Base-by-base conservation (phyloP, 1,140 invertebrate genomes). In the Drosophila parvula region DNA sequence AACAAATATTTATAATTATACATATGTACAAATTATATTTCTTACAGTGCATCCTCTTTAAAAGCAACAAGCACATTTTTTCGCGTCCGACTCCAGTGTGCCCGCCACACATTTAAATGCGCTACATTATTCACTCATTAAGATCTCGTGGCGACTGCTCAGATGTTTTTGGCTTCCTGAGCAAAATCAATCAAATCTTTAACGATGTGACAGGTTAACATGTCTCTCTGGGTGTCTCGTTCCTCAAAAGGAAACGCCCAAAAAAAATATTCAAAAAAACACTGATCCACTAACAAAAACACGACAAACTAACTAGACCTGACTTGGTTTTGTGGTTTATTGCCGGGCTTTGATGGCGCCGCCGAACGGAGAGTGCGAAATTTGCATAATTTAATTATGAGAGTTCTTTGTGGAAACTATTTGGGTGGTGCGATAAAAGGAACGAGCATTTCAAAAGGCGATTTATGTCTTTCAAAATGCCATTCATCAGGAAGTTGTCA, bases 351-450 rank as follows among this genome's bases (percentile, higher is more conserved):
- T 88, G 84, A 88, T 53, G 77, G 41, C 47, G 65, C 85, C 84
- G 84, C 59, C 81, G 44, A 73, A 71, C 44, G 63, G 43, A 67
- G 76, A 89, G 76, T 78, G 65, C 67, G 43, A 80, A 78, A 88
- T 88, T 88, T 81, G 85, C 84, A 88, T 88, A 88, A 60, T 81
- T 84, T 89, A 90, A 88, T 88, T 88, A 88, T 88, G 85, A 84
- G 81, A 89, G 76, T 82, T 88, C 79, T 89, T 53, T 79, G 58
- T 77, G 69, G 51, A 78, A 89, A 90, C 85, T 75, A 84, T 84
- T 81, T 89, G 84, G 85, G 85, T 90, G 84, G 85, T 48, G 53
- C 67, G 80, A 89, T 89, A 89, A 89, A 70, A 85, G 59, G 65
- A 63, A 88, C 48, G 80, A 57, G 44, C 67, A 77, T 71, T 73